Conservation (phyloP, 2,113 vertebrate species). For the Periophthalmus modestus region DNA sequence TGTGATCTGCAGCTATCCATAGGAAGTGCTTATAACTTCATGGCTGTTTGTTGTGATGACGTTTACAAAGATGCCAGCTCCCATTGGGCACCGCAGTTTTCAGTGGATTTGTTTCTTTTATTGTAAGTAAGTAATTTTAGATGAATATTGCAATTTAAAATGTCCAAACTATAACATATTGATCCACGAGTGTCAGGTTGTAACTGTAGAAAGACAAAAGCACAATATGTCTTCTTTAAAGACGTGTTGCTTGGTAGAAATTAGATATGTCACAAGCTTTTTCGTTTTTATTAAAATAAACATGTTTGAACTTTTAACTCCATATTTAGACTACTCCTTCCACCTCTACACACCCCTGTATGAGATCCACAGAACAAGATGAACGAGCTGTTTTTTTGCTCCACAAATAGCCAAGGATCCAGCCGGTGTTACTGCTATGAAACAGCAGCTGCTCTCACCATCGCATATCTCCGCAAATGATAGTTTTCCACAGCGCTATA, state of each 20-base stretch:
- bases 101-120: too few relatives aligned
- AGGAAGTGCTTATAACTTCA: too few relatives aligned
- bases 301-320: conserved; percentile 7
- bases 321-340: conserved; percentile 38
- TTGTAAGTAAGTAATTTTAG: too few relatives aligned
- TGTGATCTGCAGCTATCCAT: too few relatives aligned
- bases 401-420: conserved; percentile 34
- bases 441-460: conserved; percentile 32
- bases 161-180: too few relatives aligned
- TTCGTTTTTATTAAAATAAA: conserved; percentile 5
- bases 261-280: background rate
- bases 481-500: background rate
- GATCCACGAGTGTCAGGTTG: too few relatives aligned
- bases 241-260: background rate
- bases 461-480: background rate
- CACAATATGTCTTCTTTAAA: background rate
- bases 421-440: conserved; percentile 15
- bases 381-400: conserved; percentile 25
- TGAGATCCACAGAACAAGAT: conserved; percentile 27
- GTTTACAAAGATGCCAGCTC: too few relatives aligned
- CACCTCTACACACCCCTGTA: conserved; percentile 8
- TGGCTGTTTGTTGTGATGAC: too few relatives aligned
- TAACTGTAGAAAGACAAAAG: too few relatives aligned
- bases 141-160: too few relatives aligned
- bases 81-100: too few relatives aligned